Conservation (phyloP, 2,888 invertebrate genomes). For the Myathropa florea region DNA sequence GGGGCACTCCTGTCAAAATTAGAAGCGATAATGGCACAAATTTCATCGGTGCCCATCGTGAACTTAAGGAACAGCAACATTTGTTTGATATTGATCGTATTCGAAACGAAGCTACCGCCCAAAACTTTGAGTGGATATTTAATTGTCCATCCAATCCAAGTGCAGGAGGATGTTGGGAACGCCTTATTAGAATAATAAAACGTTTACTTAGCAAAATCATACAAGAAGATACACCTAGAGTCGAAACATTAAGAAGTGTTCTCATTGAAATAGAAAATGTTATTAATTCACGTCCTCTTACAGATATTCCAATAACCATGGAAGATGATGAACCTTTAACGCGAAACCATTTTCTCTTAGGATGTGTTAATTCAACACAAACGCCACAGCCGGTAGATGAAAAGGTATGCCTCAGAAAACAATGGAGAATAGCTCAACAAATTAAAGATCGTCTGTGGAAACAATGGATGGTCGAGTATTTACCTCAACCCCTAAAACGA, state of each 20-base stretch:
- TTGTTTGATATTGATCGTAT: slow-evolving; percentile 17
- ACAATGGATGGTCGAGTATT: too few species aligned
- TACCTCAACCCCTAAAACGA: not conserved
- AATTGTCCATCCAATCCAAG: not conserved
- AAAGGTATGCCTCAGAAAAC: too few species aligned
- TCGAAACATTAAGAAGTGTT: not conserved
- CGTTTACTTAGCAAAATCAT: not conserved
- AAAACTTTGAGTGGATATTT: not conserved
- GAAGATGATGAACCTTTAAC: not conserved
- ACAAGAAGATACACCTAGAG: not conserved
- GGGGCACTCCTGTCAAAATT: slow-evolving; percentile 45
- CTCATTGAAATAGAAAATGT: not conserved
- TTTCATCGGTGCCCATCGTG: slow-evolving; percentile 46
- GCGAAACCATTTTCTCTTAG: too few species aligned
- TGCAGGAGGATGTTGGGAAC: not conserved
- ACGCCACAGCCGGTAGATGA: too few species aligned
- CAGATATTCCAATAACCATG: not conserved
- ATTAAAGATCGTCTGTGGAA: too few species aligned
- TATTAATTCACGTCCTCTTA: too few species aligned
- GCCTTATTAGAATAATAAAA: not conserved
- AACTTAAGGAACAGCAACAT: not conserved
- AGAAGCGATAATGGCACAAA: slow-evolving; percentile 62
- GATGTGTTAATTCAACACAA: too few species aligned
- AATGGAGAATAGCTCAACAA: too few species aligned
- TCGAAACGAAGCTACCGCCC: not conserved